Base-by-base conservation (phyloP, 37 sponge, comb jelly and placozoan genomes). In the Cladorhizidae sp. region DNA sequence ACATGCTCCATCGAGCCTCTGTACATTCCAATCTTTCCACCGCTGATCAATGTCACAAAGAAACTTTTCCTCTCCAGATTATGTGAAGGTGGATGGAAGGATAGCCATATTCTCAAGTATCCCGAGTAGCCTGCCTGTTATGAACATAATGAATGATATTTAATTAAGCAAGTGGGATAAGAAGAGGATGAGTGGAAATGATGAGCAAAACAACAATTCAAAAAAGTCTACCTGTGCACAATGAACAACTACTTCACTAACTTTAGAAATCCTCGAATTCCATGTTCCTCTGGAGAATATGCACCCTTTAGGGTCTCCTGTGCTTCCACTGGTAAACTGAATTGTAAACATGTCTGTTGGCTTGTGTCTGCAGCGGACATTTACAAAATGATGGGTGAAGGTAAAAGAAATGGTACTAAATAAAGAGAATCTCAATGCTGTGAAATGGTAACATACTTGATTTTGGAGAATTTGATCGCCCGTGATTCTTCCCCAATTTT, bases 1-100 rank as follows among this genome's bases (percentile, higher is more conserved):
- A 88, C 88, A 58, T 88, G 88, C 18, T 88, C 83, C 77, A 88
- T 82, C 42, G 77, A 71, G 25, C 88, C 82, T 52, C 88, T 51
- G 73, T 82, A 77, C 22, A 88, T 72, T 20, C 88, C 88, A 58
- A 76, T 69, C 55, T 77, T 82, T 8, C 82, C 80, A 55, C 88
- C 88, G 15, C 33, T 75, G 35, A 81, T 35, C 6, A 88, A 38
- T 37, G 73, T 77, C 25, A 31, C 23, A 57, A 77, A 76, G 40
- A 73, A 23, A 11, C 57, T 56, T 23, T 57, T 37, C 49, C 83
- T 50, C 40, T 88, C 88, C 22, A 82, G 63, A 28, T 73, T 57
- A 63, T 88, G 88, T 23, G 88, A 76, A 23, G 88, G 88, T 25
- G 82, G 82, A 9, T 76, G 82, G 73, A 88, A 88, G 14, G 88